These are phyloP conservation scores for Alviniconcha strummeri DNA, from an alignment of 2,888 invertebrate species.

Conservation along the genomic window DNA sequence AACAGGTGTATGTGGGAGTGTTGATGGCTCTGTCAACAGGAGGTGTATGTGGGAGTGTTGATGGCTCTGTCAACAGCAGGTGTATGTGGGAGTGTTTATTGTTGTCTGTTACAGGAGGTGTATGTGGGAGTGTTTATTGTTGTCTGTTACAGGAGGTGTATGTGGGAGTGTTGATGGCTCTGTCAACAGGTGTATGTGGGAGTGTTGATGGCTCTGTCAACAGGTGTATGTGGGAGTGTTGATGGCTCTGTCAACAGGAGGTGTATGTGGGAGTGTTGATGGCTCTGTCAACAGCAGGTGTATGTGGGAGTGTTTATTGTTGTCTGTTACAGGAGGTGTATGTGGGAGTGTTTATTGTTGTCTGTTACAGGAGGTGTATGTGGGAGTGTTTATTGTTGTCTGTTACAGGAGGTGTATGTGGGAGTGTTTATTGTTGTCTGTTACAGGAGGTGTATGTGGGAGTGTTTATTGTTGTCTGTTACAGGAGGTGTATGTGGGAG, in stretches of 20 bases:
- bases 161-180: neutral
- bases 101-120: neutral
- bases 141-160: neutral
- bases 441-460: slow-evolving; percentile 55
- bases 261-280: neutral
- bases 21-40: slow-evolving; percentile 39
- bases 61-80: neutral
- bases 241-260: slow-evolving; percentile 18
- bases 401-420: neutral
- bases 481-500: no score
- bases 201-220: neutral
- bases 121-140: no score
- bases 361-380: no score
- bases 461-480: slow-evolving; percentile 45
- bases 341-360: slow-evolving; percentile 50
- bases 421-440: neutral
- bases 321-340: slow-evolving; percentile 49
- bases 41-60: slow-evolving; percentile 54
- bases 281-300: neutral
- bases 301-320: neutral
- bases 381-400: neutral
- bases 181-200: slow-evolving; percentile 39
- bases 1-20: no score
- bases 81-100: neutral
- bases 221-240: neutral